These are phyloP conservation scores for Ophraella communa DNA, from an alignment of 2,888 invertebrate genomes.

Conservation along the genomic window DNA sequence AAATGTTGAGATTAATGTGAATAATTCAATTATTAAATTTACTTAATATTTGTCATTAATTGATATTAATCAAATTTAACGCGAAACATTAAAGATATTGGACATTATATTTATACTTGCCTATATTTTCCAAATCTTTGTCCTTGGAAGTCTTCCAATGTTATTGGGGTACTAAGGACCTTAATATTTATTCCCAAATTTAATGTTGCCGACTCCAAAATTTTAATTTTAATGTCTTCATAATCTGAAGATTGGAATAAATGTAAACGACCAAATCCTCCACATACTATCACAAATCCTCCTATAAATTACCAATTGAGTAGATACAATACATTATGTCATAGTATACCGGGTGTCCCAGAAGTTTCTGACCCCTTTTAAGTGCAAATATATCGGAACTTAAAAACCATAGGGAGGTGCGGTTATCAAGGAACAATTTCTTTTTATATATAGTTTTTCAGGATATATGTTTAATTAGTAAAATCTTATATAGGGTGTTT, in stretches of 20 bases:
- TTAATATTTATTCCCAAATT: constrained; percentile 85
- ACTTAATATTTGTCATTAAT: too few relatives aligned
- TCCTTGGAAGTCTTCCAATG: constrained; percentile 83
- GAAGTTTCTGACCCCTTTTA: too few relatives aligned
- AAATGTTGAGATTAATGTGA: not conserved
- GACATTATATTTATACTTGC: constrained; percentile 58
- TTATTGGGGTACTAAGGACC: constrained; percentile 78
- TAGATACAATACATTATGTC: not conserved
- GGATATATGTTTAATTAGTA: too few relatives aligned
- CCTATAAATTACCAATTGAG: constrained; percentile 54
- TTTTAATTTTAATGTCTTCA: constrained; percentile 86
- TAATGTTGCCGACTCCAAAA: constrained; percentile 81
- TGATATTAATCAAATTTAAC: too few relatives aligned
- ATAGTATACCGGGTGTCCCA: too few relatives aligned
- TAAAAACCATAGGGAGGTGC: too few relatives aligned
- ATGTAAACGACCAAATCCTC: constrained; percentile 90
- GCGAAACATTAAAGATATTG: too few relatives aligned
- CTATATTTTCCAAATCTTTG: constrained; percentile 93
- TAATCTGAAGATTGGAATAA: constrained; percentile 86
- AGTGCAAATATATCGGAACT: too few relatives aligned
- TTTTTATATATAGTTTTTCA: too few relatives aligned
- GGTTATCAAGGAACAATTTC: too few relatives aligned
- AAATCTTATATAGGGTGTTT: too few relatives aligned
- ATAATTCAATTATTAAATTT: too few relatives aligned
- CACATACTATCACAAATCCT: constrained; percentile 90